phyloP scores from a whole-genome alignment of 2,888 invertebrate genomes.

The Helobdella robusta region DNA sequence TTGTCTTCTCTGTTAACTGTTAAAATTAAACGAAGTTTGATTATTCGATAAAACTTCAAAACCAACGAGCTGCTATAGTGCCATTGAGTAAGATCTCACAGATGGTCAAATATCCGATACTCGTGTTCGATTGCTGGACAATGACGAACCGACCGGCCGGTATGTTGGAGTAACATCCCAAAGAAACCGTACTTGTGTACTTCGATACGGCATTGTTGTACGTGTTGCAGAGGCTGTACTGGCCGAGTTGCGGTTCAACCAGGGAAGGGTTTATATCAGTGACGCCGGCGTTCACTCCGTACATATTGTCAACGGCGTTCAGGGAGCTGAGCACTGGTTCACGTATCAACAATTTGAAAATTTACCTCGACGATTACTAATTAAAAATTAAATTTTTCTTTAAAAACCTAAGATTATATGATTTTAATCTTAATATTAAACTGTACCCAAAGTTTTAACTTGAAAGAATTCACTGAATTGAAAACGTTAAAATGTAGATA shows the following conservation, averaged over 20 bases:
- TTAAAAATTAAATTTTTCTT: no score
- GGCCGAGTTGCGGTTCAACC: background rate
- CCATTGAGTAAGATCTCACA: slow-evolving; percentile 9
- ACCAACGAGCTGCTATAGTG: background rate
- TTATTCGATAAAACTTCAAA: background rate
- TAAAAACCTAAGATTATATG: no score
- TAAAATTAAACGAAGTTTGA: no score
- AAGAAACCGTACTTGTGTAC: background rate
- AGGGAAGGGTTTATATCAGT: background rate
- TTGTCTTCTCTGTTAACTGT: background rate
- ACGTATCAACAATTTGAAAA: no score
- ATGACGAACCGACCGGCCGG: background rate
- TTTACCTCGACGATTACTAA: no score
- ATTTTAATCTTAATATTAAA: no score
- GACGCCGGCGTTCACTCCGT: background rate
- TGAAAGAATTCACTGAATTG: no score
- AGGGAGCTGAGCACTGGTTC: background rate
- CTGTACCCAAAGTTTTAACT: no score
- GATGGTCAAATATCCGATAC: background rate
- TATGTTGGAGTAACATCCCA: background rate
- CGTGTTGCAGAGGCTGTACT: background rate
- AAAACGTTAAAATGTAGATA: no score
- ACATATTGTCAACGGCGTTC: background rate
- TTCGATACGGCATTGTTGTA: background rate
- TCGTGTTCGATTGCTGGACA: background rate